A percentile compares a stretch with the other conserved stretches of the same genome.
These are phyloP conservation scores for Uloborus diversus DNA, from an alignment of 1,140 invertebrate genomes.

Conservation along the genomic window DNA sequence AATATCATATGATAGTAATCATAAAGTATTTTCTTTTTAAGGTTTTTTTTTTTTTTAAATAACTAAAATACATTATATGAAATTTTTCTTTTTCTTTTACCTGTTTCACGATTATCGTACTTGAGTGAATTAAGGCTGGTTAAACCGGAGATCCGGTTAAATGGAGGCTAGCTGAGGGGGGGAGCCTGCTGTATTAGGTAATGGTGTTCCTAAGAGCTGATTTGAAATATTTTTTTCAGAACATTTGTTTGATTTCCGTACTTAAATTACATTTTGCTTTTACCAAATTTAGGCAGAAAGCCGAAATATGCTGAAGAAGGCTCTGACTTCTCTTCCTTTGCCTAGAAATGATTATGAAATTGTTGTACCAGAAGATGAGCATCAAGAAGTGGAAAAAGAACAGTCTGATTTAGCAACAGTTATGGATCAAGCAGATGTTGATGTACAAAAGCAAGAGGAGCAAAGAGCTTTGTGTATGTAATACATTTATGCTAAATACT, in stretches of 20 bases:
- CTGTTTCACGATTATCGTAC: too few relatives aligned
- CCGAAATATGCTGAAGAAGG: conserved; percentile 78
- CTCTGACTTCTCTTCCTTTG: conserved; percentile 81
- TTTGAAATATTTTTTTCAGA: background rate
- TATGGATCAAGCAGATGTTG: conserved; percentile 91
- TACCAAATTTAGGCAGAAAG: conserved; percentile 65
- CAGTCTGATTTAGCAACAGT: conserved; percentile 65
- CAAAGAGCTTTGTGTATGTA: conserved; percentile 71
- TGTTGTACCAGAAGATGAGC: conserved; percentile 89
- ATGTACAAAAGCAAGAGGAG: conserved; percentile 75
- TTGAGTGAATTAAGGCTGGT: too few relatives aligned
- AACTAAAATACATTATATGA: too few relatives aligned
- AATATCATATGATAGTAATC: background rate
- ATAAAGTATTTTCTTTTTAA: background rate
- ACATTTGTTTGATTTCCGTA: background rate
- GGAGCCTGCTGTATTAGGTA: too few relatives aligned
- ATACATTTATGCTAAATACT: background rate
- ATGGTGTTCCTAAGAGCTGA: background rate
- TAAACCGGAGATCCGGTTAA: too few relatives aligned
- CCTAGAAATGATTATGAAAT: conserved; percentile 99
- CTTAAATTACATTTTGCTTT: background rate
- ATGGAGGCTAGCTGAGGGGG: too few relatives aligned
- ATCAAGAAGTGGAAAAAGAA: conserved; percentile 63
- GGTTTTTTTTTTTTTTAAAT: background rate
- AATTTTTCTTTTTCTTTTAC: too few relatives aligned